phyloP scores from a whole-genome alignment of 2,888 invertebrate genomes.

The Incurvaria masculella region DNA sequence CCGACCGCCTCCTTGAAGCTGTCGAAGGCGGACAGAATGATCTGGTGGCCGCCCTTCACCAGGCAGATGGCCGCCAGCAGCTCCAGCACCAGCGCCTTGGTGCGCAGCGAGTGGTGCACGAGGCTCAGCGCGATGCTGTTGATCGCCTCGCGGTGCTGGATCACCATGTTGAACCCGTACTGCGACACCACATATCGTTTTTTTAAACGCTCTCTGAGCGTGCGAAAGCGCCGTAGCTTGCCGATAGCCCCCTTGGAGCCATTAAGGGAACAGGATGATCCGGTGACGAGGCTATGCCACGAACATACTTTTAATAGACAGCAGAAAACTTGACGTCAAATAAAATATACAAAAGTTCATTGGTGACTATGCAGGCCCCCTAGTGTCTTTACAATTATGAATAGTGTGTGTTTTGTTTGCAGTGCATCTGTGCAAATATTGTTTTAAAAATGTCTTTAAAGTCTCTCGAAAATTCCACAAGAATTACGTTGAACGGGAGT shows the following conservation, averaged over 20 bases:
- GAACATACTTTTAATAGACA: no score
- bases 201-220: constrained; percentile 96
- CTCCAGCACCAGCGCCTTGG: constrained; percentile 96
- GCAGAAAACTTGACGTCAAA: no score
- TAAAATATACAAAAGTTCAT: no score
- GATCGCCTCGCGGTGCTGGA: constrained; percentile 96
- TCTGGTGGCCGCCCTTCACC: constrained; percentile 99
- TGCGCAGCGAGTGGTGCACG: constrained; percentile 94
- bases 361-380: neutral
- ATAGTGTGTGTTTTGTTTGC: no score
- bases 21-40: constrained; percentile 95
- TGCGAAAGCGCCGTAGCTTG: constrained; percentile 90
- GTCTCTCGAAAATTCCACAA: no score
- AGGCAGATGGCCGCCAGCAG: constrained; percentile 97
- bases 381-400: neutral
- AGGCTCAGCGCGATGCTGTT: constrained; percentile 97
- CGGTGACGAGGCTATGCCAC: constrained; percentile 99
- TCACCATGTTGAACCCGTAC: constrained; percentile 99
- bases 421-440: no score
- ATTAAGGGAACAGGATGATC: constrained; percentile 92
- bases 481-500: no score
- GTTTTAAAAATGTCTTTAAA: no score
- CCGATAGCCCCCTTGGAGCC: constrained; percentile 91
- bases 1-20: constrained; percentile 91
- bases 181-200: constrained; percentile 73